Evolutionary conservation across 2,797 vertebrate genomes (phyloP), one percentile per base, ranked within the genome.

Genomic region (Darevskia mixta): DNA sequence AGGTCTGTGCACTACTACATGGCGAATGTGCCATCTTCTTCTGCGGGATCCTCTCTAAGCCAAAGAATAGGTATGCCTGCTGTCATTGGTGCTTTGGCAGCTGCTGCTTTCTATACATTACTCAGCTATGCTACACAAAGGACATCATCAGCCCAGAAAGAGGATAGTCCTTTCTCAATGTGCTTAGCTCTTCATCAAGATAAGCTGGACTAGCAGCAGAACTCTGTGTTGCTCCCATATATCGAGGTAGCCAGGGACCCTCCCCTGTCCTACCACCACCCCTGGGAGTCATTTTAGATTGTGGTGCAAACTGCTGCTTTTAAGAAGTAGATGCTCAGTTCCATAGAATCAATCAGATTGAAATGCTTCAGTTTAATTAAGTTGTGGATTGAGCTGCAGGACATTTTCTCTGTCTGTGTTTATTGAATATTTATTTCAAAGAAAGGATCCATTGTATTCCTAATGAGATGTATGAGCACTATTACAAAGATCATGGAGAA

Each of bases 311-410:
- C 43, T 67, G 72, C 23, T 81, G 35, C 35, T 7, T 49, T 49
- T 61, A 87, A 88, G 73, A 23, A 69, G 8, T 58, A 35, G 27
- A 2, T 32, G 32, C 10, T 77, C 72, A 45, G 23, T 69, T 78
- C 72, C 80, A 83, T 61, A 38, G 23, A 85, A 35, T 32, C 29
- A 73, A 18, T 49, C 75, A 29, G 49, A 29, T 15, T 55, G 11
- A 55, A 38, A 75, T 81, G 11, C 41, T 61, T 18, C 38, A 55
- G 27, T 88, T 87, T 87, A 82, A 86, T 92, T 75, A 90, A 55
- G 38, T 87, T 79, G 88, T 11, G 29, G 71, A 83, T 91, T 90
- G 73, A 78, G 72, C 84, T 79, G 58, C 88, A 93, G 89, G 85
- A 91, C 80, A 66, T 89, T 82, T 86, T 93, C 83, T 89, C 18